Evolutionary conservation across 2,113 vertebrate genomes (phyloP).

Genomic region (Brienomyrus brachyistius): DNA sequence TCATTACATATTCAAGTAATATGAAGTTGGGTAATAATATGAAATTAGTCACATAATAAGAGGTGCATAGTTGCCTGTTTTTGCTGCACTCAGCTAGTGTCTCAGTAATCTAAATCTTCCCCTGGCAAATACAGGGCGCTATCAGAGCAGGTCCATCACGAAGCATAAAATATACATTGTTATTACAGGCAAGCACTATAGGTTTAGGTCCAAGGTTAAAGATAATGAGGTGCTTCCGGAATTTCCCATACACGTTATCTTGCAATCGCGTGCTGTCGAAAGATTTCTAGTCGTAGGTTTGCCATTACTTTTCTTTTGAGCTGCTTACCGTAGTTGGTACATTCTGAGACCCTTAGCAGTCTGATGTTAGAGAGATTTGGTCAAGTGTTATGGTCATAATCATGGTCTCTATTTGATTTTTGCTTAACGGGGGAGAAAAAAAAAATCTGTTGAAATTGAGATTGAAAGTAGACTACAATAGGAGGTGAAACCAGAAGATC

Average conservation of each 20-base stretch:
- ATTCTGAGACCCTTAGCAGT: not conserved
- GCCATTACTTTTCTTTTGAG: not conserved
- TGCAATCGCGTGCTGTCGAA: not conserved
- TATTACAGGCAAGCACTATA: not conserved
- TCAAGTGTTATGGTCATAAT: not conserved
- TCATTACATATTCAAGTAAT: not conserved
- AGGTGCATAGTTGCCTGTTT: not conserved
- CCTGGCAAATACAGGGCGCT: not conserved
- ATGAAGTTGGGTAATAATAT: not conserved
- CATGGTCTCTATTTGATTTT: not conserved
- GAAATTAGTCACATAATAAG: not conserved
- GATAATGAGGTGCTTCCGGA: not conserved
- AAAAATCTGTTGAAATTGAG: not conserved
- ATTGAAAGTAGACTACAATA: constrained; percentile 1
- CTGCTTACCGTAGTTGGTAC: not conserved
- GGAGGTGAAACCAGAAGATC: constrained; percentile 11
- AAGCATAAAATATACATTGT: not conserved
- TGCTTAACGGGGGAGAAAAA: not conserved
- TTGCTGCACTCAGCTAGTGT: not conserved
- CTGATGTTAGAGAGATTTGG: not conserved
- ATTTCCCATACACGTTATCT: not conserved
- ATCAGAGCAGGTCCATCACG: not conserved
- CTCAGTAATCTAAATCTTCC: not conserved
- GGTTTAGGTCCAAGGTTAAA: not conserved
- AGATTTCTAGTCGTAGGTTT: not conserved